Conservation (phyloP, 1,140 invertebrate species). For the Marisa cornuarietis region DNA sequence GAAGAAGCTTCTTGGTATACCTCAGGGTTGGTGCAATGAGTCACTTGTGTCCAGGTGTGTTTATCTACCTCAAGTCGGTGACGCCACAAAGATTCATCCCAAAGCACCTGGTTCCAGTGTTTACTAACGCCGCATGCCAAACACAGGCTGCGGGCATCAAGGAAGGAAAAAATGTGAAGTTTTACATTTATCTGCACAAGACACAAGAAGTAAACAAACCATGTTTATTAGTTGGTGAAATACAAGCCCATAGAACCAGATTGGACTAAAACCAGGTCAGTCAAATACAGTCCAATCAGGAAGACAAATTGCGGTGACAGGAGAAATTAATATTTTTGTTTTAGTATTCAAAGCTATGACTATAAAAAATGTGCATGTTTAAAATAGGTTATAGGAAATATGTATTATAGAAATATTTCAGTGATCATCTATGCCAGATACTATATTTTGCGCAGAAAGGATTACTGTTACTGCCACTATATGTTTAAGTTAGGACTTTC, state of each 20-base stretch:
- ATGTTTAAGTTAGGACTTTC: no score
- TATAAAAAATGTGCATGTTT: no score
- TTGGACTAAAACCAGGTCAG: neutral
- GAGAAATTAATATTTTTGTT: neutral
- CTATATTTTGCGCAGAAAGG: no score
- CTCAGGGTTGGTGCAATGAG: conserved; percentile 52
- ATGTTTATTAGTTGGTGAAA: neutral
- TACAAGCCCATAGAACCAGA: neutral
- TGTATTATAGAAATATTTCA: no score
- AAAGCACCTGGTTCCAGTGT: conserved; percentile 50
- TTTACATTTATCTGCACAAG: conserved; percentile 47
- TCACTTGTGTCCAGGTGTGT: conserved; percentile 47
- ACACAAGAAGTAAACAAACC: conserved; percentile 10
- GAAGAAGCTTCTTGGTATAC: conserved; percentile 56
- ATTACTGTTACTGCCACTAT: no score
- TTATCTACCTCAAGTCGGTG: conserved; percentile 40
- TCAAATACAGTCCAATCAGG: neutral
- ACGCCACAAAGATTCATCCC: conserved; percentile 53
- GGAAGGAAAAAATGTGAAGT: conserved; percentile 54
- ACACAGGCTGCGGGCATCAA: conserved; percentile 47
- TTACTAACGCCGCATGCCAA: conserved; percentile 43
- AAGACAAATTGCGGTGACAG: neutral
- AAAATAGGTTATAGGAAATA: no score
- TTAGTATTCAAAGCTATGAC: no score
- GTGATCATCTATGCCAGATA: no score